These are phyloP conservation scores for Anolis carolinensis DNA, from an alignment of 2,113 vertebrate genomes.

Conservation along the genomic window DNA sequence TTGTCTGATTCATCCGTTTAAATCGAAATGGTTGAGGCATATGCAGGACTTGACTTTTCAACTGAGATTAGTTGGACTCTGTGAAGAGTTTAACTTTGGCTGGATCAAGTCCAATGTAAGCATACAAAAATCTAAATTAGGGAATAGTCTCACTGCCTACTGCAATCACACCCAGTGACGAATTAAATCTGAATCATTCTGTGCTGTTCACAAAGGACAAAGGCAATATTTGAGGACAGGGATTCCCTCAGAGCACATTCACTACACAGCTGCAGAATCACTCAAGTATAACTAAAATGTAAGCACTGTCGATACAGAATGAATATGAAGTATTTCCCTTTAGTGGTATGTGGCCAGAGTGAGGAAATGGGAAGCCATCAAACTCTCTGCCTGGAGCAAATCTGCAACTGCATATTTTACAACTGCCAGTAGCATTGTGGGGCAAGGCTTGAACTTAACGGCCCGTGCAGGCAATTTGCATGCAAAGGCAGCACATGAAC, in stretches of 20 bases:
- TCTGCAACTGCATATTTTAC: constrained; percentile 38
- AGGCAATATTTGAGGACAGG: constrained; percentile 37
- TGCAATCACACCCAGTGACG: background rate
- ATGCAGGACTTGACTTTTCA: background rate
- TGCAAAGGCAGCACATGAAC: constrained; percentile 11
- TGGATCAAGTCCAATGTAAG: background rate
- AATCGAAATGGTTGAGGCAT: background rate
- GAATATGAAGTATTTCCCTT: constrained; percentile 37
- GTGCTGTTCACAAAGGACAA: constrained; percentile 39
- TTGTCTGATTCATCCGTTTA: background rate
- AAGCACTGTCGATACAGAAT: constrained; percentile 29
- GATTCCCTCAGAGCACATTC: constrained; percentile 14
- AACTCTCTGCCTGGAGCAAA: constrained; percentile 28
- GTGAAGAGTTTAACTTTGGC: background rate
- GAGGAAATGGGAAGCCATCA: constrained; percentile 43
- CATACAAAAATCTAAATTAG: constrained; percentile 8
- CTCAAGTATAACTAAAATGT: constrained; percentile 10
- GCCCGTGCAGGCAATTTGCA: constrained; percentile 2
- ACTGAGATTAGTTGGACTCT: background rate
- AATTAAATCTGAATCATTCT: constrained; percentile 33
- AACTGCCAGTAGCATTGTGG: constrained; percentile 36
- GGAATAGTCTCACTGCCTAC: background rate
- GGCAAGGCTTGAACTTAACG: constrained; percentile 12
- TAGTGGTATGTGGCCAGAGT: constrained; percentile 40
- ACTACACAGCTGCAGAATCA: constrained; percentile 22